Conservation (phyloP, 2,797 vertebrate genomes). For the Jordanella pulchra region DNA sequence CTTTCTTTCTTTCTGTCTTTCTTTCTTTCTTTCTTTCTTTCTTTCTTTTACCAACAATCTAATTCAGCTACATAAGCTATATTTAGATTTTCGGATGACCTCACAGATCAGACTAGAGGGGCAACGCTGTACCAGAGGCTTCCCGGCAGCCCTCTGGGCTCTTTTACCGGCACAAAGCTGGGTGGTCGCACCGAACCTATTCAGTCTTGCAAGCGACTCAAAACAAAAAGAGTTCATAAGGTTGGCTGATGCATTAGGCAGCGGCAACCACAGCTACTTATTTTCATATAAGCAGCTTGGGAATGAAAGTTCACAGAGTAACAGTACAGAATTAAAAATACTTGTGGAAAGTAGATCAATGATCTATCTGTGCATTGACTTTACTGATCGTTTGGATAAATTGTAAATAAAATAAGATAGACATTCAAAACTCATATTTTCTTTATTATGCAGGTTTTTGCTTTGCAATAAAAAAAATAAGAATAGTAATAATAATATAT, state of each 20-base stretch:
- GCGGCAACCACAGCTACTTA: constrained; percentile 23
- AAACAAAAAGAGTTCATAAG: constrained; percentile 41
- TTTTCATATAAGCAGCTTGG: constrained; percentile 41
- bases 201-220: constrained; percentile 29
- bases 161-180: constrained; percentile 65
- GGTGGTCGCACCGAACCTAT: constrained; percentile 49
- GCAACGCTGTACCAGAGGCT: constrained; percentile 45
- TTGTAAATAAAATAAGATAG: no score
- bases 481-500: neutral
- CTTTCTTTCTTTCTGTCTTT: no score
- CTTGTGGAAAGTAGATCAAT: constrained; percentile 23
- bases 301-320: constrained; percentile 30
- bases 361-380: no score
- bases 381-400: no score
- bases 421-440: no score
- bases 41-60: constrained; percentile 12
- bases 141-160: constrained; percentile 70
- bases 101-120: constrained; percentile 49
- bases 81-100: constrained; percentile 61
- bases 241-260: constrained; percentile 32
- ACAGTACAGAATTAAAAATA: constrained; percentile 17
- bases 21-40: no score
- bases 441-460: no score
- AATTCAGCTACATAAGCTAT: constrained; percentile 37
- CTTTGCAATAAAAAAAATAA: neutral